Conservation (phyloP, 2,888 invertebrate genomes). For the Tridacna gigas region DNA sequence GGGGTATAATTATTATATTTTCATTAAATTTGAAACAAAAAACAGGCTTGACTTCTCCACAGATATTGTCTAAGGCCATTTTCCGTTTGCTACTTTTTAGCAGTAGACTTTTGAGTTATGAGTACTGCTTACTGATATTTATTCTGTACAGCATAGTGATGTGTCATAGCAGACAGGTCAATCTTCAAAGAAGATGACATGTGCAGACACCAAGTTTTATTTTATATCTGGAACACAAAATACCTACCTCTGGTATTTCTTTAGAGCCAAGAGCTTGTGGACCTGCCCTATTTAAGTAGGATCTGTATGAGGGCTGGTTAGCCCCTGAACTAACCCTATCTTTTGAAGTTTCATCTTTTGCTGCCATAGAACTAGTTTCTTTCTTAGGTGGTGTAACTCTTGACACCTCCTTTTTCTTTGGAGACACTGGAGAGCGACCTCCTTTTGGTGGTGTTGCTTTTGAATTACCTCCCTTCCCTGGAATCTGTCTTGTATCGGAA, state of each 20-base stretch:
- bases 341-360: constrained; percentile 8
- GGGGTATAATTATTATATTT: no score
- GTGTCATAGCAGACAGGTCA: no score
- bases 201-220: neutral
- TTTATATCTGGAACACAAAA: neutral
- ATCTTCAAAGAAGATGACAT: no score
- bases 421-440: neutral
- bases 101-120: no score
- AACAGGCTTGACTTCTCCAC: no score
- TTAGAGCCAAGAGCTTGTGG: constrained; percentile 93
- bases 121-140: no score
- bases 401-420: neutral
- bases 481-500: neutral
- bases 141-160: no score
- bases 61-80: no score
- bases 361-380: neutral
- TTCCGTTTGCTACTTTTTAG: no score
- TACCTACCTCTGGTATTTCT: constrained; percentile 91
- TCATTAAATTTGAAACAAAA: no score
- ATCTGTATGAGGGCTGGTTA: constrained; percentile 88
- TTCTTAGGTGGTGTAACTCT: constrained; percentile 43
- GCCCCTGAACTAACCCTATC: constrained; percentile 30
- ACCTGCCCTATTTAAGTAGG: constrained; percentile 89
- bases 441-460: constrained; percentile 43
- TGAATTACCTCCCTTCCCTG: constrained; percentile 33